Base-by-base conservation (phyloP, 2,797 vertebrate genomes). In the Eptatretus atami region DNA sequence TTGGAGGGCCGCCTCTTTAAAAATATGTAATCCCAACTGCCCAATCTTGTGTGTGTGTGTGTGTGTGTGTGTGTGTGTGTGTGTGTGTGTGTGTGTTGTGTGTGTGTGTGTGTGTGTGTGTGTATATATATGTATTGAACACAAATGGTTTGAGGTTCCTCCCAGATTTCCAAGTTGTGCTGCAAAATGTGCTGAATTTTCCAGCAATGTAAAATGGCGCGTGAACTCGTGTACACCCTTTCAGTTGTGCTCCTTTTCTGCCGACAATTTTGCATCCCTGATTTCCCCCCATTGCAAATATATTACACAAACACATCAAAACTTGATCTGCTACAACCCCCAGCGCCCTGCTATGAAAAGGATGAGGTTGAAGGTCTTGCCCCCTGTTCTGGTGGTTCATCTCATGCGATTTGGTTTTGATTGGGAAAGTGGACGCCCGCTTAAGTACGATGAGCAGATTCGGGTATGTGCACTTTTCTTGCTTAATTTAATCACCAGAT, bases 331-430 rank as follows among this genome's bases (percentile, higher is more conserved):
- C 31, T 8, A 44, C 31, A 44, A 44, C 31, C 74, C 75, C 61
- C 73, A 98, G 92, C 84, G 87, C 74, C 96, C 86, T 68, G 93
- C 92, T 53, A 90, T 95, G 71, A 98, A 98, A 70, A 80, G 92
- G 63, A 98, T 88, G 0, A 96, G 92, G 63, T 93, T 98, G 69
- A 98, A 98, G 70, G 85, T 86, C 53, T 74, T 98, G 13, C 92
- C 92, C 54, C 84, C 78, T 25, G 80, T 96, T 64, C 74, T 98
- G 70, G 92, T 93, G 64, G 96, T 98, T 69, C 92, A 95, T 69
- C 79, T 98, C 63, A 98, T 98, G 92, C 83, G 92, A 66, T 98
- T 98, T 63, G 92, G 92, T 70, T 98, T 96, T 64, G 92, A 98
- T 68, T 98, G 92, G 92, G 92, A 98, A 68, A 98, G 90, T 0